Conservation (phyloP, 2,888 invertebrate species). For the Drosophila fulvimacula region DNA sequence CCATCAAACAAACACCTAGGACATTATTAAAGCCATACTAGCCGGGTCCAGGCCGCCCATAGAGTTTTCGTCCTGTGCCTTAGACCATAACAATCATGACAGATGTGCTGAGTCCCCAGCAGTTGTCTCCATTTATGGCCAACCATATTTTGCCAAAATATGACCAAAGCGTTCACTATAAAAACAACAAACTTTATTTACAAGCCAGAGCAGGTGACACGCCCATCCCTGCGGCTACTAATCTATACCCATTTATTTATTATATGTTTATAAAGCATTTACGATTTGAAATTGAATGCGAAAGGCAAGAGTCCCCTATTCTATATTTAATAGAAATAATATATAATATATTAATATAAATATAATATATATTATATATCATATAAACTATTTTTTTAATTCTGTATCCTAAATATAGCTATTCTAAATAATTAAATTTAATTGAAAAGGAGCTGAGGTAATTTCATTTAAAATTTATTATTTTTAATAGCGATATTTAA, state of each 20-base stretch:
- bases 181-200: not conserved
- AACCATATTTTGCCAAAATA: not conserved
- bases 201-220: not conserved
- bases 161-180: not conserved
- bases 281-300: not conserved
- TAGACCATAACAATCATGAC: constrained; percentile 73
- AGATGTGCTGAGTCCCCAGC: constrained; percentile 50
- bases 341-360: no score
- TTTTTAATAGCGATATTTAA: no score
- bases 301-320: no score
- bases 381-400: no score
- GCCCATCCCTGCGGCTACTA: not conserved
- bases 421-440: no score
- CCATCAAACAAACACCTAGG: constrained; percentile 66
- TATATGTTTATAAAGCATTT: not conserved
- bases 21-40: constrained; percentile 52
- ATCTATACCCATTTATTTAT: not conserved
- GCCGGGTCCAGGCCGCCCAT: not conserved
- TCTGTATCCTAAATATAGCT: no score
- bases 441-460: no score
- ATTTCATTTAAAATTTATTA: no score
- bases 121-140: constrained; percentile 1
- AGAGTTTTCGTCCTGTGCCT: constrained; percentile 17
- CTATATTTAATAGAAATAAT: no score
- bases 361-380: no score